Percentiles rank a stretch among this genome's conserved stretches.
Conservation (phyloP, 2,888 invertebrate species). For the Pandemis heparana region DNA sequence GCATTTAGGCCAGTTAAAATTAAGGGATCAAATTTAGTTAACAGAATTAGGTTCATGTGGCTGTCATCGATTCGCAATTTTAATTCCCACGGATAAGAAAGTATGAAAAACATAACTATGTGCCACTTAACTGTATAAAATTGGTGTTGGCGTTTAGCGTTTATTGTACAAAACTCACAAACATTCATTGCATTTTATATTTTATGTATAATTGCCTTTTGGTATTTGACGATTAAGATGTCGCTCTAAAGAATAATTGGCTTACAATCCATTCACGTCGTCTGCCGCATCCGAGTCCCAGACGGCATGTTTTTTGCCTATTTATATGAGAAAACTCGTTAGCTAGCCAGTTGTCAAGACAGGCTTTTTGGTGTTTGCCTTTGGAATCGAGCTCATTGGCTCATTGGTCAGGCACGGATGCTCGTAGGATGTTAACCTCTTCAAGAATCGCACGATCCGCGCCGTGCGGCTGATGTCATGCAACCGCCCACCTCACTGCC, state of each 20-base stretch:
- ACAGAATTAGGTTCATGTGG: not conserved
- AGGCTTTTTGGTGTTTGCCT: conserved; percentile 65
- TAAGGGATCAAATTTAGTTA: not conserved
- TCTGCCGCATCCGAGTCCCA: conserved; percentile 11
- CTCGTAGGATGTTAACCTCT: conserved; percentile 78
- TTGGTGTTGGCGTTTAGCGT: not conserved
- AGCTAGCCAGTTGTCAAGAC: conserved; percentile 49
- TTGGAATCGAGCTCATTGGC: conserved; percentile 64
- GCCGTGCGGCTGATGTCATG: conserved; percentile 70
- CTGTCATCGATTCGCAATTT: not conserved
- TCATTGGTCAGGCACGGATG: conserved; percentile 63
- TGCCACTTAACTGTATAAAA: not conserved
- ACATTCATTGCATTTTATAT: not conserved
- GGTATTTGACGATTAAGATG: conserved; percentile 6
- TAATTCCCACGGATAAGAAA: not conserved
- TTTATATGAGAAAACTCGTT: conserved; percentile 33
- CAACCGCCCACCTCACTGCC: conserved; percentile 56
- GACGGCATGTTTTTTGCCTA: conserved; percentile 25
- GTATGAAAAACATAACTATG: not conserved
- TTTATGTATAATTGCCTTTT: conserved; percentile 1
- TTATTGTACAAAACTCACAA: not conserved
- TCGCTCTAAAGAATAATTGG: not conserved
- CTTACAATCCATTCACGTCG: conserved; percentile 19
- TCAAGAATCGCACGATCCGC: conserved; percentile 46
- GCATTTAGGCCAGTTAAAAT: not conserved